phyloP scores from a whole-genome alignment of 2,888 invertebrate genomes.

The Harmothoe impar region DNA sequence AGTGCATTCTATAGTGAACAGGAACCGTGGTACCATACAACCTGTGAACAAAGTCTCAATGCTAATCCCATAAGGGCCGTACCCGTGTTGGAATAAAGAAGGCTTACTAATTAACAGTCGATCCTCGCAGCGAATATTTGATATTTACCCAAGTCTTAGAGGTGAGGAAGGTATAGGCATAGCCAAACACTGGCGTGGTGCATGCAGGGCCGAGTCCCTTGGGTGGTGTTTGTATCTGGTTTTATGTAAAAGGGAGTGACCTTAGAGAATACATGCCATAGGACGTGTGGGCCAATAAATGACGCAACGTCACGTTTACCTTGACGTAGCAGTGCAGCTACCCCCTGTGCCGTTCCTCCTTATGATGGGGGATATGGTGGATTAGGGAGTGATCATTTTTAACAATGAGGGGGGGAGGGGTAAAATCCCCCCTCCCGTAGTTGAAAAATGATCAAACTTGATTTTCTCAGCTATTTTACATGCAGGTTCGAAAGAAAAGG shows the following conservation, averaged over 20 bases:
- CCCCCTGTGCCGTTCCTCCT: not conserved
- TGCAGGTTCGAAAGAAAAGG: too few relatives aligned
- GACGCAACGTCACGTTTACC: not conserved
- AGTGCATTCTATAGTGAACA: too few relatives aligned
- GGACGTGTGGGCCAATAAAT: not conserved
- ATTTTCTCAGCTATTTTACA: too few relatives aligned
- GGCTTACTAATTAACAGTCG: not conserved
- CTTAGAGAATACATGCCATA: not conserved
- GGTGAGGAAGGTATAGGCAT: not conserved
- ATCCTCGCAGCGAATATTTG: slow-evolving; percentile 22
- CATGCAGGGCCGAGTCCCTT: not conserved
- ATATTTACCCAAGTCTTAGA: slow-evolving; percentile 1
- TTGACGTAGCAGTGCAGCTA: not conserved
- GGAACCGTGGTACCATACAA: too few relatives aligned
- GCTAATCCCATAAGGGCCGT: too few relatives aligned
- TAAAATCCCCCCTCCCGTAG: too few relatives aligned
- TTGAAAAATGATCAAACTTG: too few relatives aligned
- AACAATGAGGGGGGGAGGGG: too few relatives aligned
- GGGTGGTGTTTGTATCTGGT: not conserved
- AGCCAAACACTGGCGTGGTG: not conserved
- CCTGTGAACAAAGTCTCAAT: too few relatives aligned
- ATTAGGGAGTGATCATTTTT: too few relatives aligned
- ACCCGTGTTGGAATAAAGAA: not conserved
- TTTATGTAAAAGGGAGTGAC: not conserved
- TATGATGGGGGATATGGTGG: too few relatives aligned